A percentile compares a stretch with the other conserved stretches of the same genome.
Evolutionary conservation across 2,797 vertebrate genomes (phyloP).

Genomic region (Gymnothorax javanicus): DNA sequence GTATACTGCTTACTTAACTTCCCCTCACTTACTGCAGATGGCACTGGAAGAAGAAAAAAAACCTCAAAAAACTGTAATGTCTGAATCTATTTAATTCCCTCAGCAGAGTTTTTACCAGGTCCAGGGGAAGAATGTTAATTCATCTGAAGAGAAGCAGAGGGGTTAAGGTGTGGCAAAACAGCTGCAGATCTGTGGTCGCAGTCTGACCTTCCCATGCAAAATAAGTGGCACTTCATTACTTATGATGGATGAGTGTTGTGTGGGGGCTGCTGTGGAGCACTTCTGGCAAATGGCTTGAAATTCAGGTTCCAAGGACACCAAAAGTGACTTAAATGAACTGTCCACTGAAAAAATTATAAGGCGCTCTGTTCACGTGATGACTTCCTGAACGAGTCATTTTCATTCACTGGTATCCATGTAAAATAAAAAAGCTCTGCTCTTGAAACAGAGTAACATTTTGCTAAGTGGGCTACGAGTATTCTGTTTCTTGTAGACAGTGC

Average conservation of each 20-base stretch:
- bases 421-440: too few species aligned
- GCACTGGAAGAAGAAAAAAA: slow-evolving; percentile 54
- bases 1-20: too few species aligned
- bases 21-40: slow-evolving; percentile 38
- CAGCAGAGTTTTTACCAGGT: slow-evolving; percentile 37
- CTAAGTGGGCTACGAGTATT: too few species aligned
- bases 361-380: too few species aligned
- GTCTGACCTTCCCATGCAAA: slow-evolving; percentile 22
- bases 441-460: too few species aligned
- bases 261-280: not conserved
- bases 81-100: slow-evolving; percentile 53
- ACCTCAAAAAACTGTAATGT: slow-evolving; percentile 50
- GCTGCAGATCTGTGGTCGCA: slow-evolving; percentile 41
- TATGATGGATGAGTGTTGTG: slow-evolving; percentile 33
- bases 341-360: too few species aligned
- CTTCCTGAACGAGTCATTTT: too few species aligned
- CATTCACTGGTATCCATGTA: too few species aligned
- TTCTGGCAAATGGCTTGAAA: too few species aligned
- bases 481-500: too few species aligned
- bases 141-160: slow-evolving; percentile 51
- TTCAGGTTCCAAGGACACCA: too few species aligned
- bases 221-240: slow-evolving; percentile 38
- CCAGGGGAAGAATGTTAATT: slow-evolving; percentile 42
- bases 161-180: slow-evolving; percentile 34
- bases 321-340: too few species aligned